Evolutionary conservation across 1,140 invertebrate genomes (phyloP), one percentile per base, ranked within the genome.

Genomic region (Littorina saxatilis): DNA sequence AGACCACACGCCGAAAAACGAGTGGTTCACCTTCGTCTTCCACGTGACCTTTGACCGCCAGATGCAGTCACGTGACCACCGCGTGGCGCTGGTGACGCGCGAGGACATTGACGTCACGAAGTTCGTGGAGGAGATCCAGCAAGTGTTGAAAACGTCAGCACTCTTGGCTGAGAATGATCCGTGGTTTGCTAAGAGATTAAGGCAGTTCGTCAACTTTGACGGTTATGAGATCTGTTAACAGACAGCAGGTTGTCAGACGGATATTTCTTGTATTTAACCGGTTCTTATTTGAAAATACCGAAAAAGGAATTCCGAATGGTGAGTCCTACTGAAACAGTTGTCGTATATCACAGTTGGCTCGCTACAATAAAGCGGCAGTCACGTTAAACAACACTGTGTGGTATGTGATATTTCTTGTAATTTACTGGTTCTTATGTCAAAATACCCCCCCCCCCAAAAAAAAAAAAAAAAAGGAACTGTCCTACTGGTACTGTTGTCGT

Each of bases 1-100:
- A 0, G 74, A 82, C 17, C 58, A 78, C 15, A 83, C 85, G 63
- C n/a, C 81, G 11, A 55, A 81, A 2, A 82, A 88, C 52, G 88
- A 89, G 55, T 89, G 88, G 88, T 84, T 85, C 17, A 40, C 86
- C 11, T 89, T 89, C 66, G 84, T 84, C 20, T 86, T 89, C 55
- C 68, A 85, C 55, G 78, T 85, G n/a, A 85, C 87, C 0, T 83
- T 70, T 73, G 85, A 89, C 58, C 85, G 84, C 58, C 74, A 86
- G 29, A 50, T 58, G 17, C 50, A 77, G 50, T 2, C 50, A 17
- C 83, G 81, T 70, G 82, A 80, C 66, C 86, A 86, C 50, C 83
- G 86, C 29, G 74, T 88, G 23, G 79, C 86, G 20, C 82, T 87
- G 17, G 29, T 88, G 32, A 15, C 82, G 11, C 63, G 73, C 20